Percentiles rank a stretch among this genome's conserved stretches.
Evolutionary conservation across 2,888 invertebrate genomes (phyloP).

Genomic region (Chirona hameri): DNA sequence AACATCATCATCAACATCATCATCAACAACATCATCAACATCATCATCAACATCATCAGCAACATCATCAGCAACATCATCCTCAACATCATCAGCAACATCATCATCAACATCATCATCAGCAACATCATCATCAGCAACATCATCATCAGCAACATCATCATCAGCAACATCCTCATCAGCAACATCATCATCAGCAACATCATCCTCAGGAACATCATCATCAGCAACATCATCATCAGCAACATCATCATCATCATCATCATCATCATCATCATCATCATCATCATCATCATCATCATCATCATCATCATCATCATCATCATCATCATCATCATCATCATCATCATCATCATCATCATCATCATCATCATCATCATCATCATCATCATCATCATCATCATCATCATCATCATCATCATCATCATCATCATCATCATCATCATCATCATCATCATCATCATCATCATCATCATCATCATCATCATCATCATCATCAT

Average conservation of each 20-base stretch:
- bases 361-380: slow-evolving; percentile 22
- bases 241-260: too few relatives aligned
- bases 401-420: slow-evolving; percentile 22
- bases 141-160: too few relatives aligned
- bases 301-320: slow-evolving; percentile 22
- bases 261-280: slow-evolving; percentile 22
- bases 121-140: too few relatives aligned
- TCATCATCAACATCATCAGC: too few relatives aligned
- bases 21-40: too few relatives aligned
- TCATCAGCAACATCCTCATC: too few relatives aligned
- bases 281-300: slow-evolving; percentile 22
- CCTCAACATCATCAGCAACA: too few relatives aligned
- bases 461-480: slow-evolving; percentile 22
- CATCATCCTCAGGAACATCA: too few relatives aligned
- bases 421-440: slow-evolving; percentile 22
- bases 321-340: slow-evolving; percentile 22
- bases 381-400: slow-evolving; percentile 22
- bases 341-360: slow-evolving; percentile 12
- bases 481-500: slow-evolving; percentile 22
- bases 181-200: too few relatives aligned
- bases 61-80: too few relatives aligned
- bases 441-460: slow-evolving; percentile 10
- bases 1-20: slow-evolving; percentile 3
- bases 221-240: too few relatives aligned
- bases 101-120: too few relatives aligned